Percentiles rank a stretch among this genome's conserved stretches.
phyloP scores from a whole-genome alignment of 2,888 invertebrate genomes.

The Apamea anceps region DNA sequence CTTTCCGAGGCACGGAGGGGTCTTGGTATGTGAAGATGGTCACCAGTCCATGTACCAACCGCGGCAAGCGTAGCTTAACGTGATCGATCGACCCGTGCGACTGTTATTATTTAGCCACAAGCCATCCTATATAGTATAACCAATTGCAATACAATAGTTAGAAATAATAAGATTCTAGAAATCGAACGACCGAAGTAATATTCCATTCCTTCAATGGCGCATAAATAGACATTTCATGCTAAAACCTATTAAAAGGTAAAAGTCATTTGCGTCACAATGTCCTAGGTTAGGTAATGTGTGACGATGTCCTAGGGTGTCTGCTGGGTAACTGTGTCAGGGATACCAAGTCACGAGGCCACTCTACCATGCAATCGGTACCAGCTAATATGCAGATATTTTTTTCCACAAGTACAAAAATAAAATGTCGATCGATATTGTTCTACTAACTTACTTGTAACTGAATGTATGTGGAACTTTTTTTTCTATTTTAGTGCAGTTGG shows the following conservation, averaged over 20 bases:
- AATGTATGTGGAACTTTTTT: background rate
- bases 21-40: too few species aligned
- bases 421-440: conserved; percentile 54
- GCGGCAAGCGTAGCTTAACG: too few species aligned
- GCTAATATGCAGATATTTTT: conserved; percentile 59
- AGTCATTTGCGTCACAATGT: conserved; percentile 62
- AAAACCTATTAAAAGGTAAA: conserved; percentile 34
- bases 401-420: conserved; percentile 53
- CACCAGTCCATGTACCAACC: too few species aligned
- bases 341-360: conserved; percentile 52
- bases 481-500: too few species aligned
- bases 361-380: conserved; percentile 59
- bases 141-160: background rate
- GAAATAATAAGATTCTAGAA: conserved; percentile 9
- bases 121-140: background rate
- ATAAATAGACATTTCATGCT: conserved; percentile 34
- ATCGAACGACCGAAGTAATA: background rate
- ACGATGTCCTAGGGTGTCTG: conserved; percentile 62
- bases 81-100: too few species aligned
- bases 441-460: conserved; percentile 41
- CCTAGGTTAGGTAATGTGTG: conserved; percentile 61
- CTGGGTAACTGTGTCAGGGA: conserved; percentile 64
- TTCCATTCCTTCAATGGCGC: background rate
- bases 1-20: too few species aligned
- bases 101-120: too few species aligned